Conservation (phyloP, 2,797 vertebrate genomes). For the Lindbergichthys nudifrons region DNA sequence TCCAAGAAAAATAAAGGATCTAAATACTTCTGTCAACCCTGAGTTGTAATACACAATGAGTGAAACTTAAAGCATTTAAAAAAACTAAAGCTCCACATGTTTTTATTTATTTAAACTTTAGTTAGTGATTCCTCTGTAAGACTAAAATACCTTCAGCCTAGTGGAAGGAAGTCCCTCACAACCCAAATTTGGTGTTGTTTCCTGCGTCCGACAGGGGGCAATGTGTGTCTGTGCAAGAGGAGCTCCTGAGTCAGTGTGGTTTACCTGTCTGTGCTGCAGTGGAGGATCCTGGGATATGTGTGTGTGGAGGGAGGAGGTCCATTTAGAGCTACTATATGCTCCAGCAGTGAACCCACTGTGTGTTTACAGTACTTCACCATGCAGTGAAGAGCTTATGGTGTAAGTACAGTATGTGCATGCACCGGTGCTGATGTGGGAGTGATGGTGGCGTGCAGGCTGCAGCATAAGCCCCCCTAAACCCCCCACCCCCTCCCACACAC, state of each 20-base stretch:
- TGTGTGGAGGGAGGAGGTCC: slow-evolving; percentile 7
- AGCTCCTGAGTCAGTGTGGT: slow-evolving; percentile 72
- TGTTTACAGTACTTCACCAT: slow-evolving; percentile 38
- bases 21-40: too few species aligned
- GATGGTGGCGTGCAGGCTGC: slow-evolving; percentile 19
- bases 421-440: slow-evolving; percentile 15
- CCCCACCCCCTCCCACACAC: background rate
- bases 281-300: slow-evolving; percentile 58
- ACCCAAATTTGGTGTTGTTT: slow-evolving; percentile 23
- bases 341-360: slow-evolving; percentile 42
- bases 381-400: slow-evolving; percentile 14
- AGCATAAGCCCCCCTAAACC: background rate
- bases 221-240: background rate
- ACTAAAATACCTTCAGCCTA: background rate
- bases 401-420: slow-evolving; percentile 3
- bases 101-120: too few species aligned
- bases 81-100: too few species aligned
- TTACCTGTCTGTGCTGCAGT: slow-evolving; percentile 75
- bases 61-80: too few species aligned
- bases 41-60: too few species aligned
- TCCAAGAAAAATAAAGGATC: too few species aligned
- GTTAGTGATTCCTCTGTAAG: background rate
- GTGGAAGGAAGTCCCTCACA: background rate
- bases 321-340: slow-evolving; percentile 33
- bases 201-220: slow-evolving; percentile 62